These are phyloP conservation scores for Mormyrops attenuatus DNA, from an alignment of 2,797 vertebrate genomes.

Conservation along the genomic window DNA sequence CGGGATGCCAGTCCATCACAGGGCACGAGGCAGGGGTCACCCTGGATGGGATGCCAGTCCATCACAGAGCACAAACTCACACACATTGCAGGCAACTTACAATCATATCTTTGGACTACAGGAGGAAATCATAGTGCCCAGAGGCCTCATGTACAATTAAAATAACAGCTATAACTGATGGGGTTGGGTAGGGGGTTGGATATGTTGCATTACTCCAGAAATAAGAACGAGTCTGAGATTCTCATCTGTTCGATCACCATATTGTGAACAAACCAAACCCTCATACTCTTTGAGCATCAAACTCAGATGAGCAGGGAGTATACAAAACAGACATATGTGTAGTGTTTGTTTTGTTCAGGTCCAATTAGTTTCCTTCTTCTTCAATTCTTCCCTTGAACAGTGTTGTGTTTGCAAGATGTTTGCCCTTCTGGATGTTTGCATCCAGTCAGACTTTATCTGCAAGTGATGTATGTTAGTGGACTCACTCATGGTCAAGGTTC, in stretches of 20 bases:
- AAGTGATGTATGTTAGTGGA: no score
- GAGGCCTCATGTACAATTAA: neutral
- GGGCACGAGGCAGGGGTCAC: neutral
- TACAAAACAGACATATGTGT: neutral
- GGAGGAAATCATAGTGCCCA: neutral
- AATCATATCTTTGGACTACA: neutral
- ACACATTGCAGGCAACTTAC: neutral
- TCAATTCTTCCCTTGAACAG: neutral
- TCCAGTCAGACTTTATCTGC: no score
- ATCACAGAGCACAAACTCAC: neutral
- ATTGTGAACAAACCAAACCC: neutral
- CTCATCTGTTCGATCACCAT: neutral
- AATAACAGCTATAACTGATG: neutral
- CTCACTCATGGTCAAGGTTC: no score
- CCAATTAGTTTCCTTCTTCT: neutral
- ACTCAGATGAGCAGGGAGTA: neutral
- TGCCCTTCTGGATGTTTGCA: no score
- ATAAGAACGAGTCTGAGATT: neutral
- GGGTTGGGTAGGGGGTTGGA: neutral
- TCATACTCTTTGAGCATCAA: neutral
- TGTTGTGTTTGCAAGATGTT: no score
- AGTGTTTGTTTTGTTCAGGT: neutral
- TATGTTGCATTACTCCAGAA: neutral
- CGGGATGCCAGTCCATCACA: neutral
- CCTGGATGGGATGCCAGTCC: neutral